Base-by-base conservation (phyloP, 2,797 vertebrate genomes). In the Phalloptychus januarius region DNA sequence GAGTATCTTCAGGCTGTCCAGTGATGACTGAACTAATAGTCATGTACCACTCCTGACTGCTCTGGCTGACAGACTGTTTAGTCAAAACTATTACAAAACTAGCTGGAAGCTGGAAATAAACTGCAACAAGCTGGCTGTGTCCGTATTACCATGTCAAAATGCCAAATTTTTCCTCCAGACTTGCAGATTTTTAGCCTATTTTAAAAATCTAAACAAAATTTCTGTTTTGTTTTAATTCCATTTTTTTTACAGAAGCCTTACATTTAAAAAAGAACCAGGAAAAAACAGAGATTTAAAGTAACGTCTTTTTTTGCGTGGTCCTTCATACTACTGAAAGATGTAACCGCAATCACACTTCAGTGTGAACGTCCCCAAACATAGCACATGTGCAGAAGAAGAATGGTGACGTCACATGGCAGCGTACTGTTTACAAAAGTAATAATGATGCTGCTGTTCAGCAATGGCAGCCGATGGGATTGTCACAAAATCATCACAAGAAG, bases 71-170 rank as follows among this genome's bases (percentile, higher is more conserved):
- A 65, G 76, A 71, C 28, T 46, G 72, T 82, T 85, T 78, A 11
- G 1, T 77, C 54, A 79, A 69, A 79, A 87, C 76, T 85, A 67
- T 77, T 75, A 78, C 46, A 86, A 79, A 75, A 79, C 52, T 54
- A 74, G 33, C 72, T 56, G 84, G 85, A 73, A 90, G 77, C 75
- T 72, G 74, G 76, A 83, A 87, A 74, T 72, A 74, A 74, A 77
- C 72, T 36, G 76, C 76, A 67, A 20, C 69, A 77, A 48, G 54
- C 15, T 40, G 50, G 76, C 79, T 84, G 74, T 6, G 11, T 46
- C 61, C 28, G 20, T 23, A 65, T 65, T 38, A 38, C 7, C 7
- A 63, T 65, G 7, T 67, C 11, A 1, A 40, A 40, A 12, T 40
- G 11, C 63, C 63, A 25, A 5, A 38, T 8, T 65, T 65, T 65